Evolutionary conservation across 2,888 invertebrate genomes (phyloP).

Genomic region (Sclerodermus sp.): DNA sequence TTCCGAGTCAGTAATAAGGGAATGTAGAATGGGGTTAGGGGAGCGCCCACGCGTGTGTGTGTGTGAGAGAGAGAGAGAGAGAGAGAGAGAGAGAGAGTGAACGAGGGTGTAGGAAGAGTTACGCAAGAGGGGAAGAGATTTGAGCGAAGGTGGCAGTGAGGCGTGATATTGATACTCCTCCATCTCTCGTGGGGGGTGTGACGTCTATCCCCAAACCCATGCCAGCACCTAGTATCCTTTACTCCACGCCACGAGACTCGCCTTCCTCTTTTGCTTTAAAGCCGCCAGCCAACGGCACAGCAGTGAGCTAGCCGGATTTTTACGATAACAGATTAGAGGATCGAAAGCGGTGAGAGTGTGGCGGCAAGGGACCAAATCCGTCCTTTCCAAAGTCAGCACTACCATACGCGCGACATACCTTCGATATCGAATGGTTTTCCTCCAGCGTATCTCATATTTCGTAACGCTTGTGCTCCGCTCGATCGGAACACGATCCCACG

Average conservation of each 20-base stretch:
- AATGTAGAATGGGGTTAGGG: constrained; percentile 15
- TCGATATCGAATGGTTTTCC: too few species aligned
- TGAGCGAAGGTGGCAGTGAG: constrained; percentile 41
- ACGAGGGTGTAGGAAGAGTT: neutral
- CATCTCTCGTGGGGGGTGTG: constrained; percentile 36
- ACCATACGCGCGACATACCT: too few species aligned
- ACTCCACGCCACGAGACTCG: constrained; percentile 3
- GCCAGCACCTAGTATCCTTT: constrained; percentile 16
- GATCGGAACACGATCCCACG: too few species aligned
- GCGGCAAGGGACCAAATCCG: neutral
- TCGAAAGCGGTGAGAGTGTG: constrained; percentile 26
- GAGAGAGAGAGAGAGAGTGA: neutral
- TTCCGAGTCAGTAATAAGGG: constrained; percentile 45
- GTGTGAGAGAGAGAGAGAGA: neutral
- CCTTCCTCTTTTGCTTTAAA: constrained; percentile 1
- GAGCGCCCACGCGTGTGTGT: too few species aligned
- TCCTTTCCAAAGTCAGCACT: too few species aligned
- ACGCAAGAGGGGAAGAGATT: constrained; percentile 21
- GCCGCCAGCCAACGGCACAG: constrained; percentile 28
- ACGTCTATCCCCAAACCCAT: constrained; percentile 32
- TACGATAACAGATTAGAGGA: constrained; percentile 50
- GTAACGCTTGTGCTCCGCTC: too few species aligned
- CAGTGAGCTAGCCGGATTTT: constrained; percentile 42
- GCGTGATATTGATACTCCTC: constrained; percentile 53
- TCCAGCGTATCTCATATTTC: too few species aligned